Base-by-base conservation (phyloP, 2,888 invertebrate genomes). In the Melinopterus prodromus region DNA sequence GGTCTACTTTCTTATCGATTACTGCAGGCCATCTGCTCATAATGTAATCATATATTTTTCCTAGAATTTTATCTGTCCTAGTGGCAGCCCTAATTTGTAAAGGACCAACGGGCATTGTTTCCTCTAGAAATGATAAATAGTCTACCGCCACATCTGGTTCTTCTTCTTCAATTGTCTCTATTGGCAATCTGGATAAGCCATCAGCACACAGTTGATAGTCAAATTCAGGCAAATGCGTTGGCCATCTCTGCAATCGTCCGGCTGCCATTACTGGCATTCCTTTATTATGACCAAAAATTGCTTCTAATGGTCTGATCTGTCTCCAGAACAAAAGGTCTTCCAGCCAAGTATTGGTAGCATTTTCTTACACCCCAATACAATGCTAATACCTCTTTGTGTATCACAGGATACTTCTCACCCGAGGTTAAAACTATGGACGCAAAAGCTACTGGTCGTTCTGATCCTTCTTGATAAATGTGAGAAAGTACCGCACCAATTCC, bases 161-260 rank as follows among this genome's bases (percentile, higher is more conserved):
- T n/a, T n/a, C n/a, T n/a, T n/a, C n/a, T n/a, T n/a, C n/a, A n/a
- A n/a, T n/a, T n/a, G n/a, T n/a, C n/a, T n/a, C n/a, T n/a, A n/a
- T n/a, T n/a, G n/a, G n/a, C n/a, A n/a, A n/a, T n/a, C n/a, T n/a
- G n/a, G n/a, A n/a, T n/a, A n/a, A n/a, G n/a, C 12, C 15, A n/a
- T 15, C 26, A 12, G 5, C 77, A 15, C 77, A 15, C 0, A 83
- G 74, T 71, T 76, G 78, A 79, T 81, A 81, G 69, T 80, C 37
- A 78, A 83, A 83, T 16, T 71, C 78, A 12, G 79, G 71, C 69
- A 82, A 77, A 71, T 78, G 82, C 15, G 79, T 70, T 12, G 86
- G 85, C 86, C 86, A 87, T 72, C 86, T 80, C 77, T 86, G 86
- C 5, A 87, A 72, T 79, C 88, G 78, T 86, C 86, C 16, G 87